These are phyloP conservation scores for Oreortyx pictus DNA, from an alignment of 2,797 vertebrate genomes.

Conservation along the genomic window DNA sequence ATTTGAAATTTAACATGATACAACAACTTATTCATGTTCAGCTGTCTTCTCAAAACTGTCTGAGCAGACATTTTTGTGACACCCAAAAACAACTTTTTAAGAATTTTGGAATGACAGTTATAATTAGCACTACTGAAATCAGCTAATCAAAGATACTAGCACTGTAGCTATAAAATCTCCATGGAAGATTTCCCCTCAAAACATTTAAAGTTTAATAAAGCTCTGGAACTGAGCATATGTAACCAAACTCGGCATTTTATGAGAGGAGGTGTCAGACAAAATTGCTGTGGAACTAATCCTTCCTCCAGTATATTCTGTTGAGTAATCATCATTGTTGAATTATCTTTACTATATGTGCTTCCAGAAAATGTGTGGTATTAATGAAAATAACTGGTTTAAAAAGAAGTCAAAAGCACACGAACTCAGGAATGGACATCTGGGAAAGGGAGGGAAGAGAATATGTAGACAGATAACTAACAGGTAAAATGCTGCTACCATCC, in stretches of 20 bases:
- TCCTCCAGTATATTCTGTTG: neutral
- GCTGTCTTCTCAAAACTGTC: neutral
- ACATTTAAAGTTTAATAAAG: neutral
- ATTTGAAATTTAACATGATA: neutral
- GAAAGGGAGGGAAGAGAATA: neutral
- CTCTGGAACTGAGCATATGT: neutral
- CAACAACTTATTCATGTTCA: neutral
- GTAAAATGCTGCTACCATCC: neutral
- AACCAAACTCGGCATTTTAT: neutral
- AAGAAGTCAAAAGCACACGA: neutral
- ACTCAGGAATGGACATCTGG: neutral
- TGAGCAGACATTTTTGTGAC: neutral
- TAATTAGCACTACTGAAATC: constrained; percentile 14
- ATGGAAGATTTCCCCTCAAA: neutral
- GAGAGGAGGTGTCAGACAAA: neutral
- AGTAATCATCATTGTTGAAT: neutral
- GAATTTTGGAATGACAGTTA: neutral
- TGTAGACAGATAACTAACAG: neutral
- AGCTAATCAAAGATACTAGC: neutral
- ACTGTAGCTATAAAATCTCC: neutral
- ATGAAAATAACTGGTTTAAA: neutral
- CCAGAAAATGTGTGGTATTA: neutral
- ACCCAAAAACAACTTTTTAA: neutral
- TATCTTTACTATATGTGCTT: neutral
- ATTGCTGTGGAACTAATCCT: neutral